Conservation (phyloP, 92 coral and sea anemone genomes). For the Siderastrea radians region DNA sequence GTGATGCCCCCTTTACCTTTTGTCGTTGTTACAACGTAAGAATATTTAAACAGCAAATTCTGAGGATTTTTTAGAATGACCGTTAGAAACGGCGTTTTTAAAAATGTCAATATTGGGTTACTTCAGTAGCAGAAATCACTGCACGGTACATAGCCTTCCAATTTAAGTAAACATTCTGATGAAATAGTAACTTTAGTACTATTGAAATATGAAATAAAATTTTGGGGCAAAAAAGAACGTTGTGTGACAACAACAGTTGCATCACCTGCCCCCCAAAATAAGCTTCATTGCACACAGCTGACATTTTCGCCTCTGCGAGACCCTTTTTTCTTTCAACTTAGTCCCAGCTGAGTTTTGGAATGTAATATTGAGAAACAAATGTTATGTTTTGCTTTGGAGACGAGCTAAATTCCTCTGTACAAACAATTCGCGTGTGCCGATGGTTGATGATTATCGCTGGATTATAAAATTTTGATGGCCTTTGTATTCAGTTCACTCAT, state of each 20-base stretch:
- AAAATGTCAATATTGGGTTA: too few species aligned
- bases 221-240: background rate
- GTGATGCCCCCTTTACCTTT: background rate
- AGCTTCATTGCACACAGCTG: background rate
- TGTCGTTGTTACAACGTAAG: background rate
- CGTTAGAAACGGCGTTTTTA: background rate
- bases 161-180: background rate
- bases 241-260: background rate
- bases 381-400: too few species aligned
- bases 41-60: background rate
- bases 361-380: too few species aligned
- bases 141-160: background rate
- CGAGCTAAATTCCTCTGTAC: too few species aligned
- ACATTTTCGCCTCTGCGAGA: background rate
- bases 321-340: background rate
- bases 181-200: background rate
- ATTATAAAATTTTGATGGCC: too few species aligned
- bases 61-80: background rate
- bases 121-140: background rate
- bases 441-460: too few species aligned
- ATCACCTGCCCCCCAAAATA: background rate
- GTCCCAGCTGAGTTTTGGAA: too few species aligned
- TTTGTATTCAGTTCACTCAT: too few species aligned
- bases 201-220: background rate
- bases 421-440: too few species aligned